phyloP scores from a whole-genome alignment of 2,888 invertebrate genomes.

The Noctua fimbriata region DNA sequence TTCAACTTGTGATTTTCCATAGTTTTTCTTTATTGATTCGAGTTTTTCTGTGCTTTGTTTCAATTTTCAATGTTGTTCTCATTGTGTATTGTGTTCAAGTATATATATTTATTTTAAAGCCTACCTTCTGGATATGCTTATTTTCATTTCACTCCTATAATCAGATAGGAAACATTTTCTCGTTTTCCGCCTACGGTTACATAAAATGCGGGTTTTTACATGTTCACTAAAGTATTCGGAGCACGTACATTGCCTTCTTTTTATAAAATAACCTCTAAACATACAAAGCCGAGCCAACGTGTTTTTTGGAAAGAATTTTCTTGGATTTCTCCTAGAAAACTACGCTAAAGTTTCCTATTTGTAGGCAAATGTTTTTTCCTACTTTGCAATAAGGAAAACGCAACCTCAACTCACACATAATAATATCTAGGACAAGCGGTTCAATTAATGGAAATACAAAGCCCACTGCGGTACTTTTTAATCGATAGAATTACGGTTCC shows the following conservation, averaged over 20 bases:
- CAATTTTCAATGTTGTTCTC: neutral
- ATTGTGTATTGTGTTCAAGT: neutral
- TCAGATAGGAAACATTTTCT: neutral
- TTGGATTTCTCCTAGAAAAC: conserved; percentile 5
- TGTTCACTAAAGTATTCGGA: conserved; percentile 38
- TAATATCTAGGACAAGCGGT: neutral
- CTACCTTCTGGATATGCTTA: neutral
- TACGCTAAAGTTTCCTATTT: conserved; percentile 12
- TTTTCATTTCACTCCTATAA: conserved; percentile 1
- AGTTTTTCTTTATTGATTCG: conserved; percentile 10
- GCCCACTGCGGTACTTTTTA: conserved; percentile 49
- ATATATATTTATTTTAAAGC: conserved; percentile 2
- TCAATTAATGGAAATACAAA: neutral
- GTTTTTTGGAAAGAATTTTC: conserved; percentile 3
- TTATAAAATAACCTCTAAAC: conserved; percentile 38
- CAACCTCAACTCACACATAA: neutral
- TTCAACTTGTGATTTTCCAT: neutral
- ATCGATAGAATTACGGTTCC: conserved; percentile 18
- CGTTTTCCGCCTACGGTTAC: conserved; percentile 27
- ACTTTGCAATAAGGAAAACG: conserved; percentile 12
- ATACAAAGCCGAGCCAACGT: conserved; percentile 18
- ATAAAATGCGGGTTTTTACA: conserved; percentile 35
- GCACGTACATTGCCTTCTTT: conserved; percentile 27
- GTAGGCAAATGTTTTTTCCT: conserved; percentile 1
- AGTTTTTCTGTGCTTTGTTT: neutral